Percentiles rank a stretch among this genome's conserved stretches.
These are phyloP conservation scores for Archilochus colubris DNA, from an alignment of 2,113 vertebrate genomes.

Conservation along the genomic window DNA sequence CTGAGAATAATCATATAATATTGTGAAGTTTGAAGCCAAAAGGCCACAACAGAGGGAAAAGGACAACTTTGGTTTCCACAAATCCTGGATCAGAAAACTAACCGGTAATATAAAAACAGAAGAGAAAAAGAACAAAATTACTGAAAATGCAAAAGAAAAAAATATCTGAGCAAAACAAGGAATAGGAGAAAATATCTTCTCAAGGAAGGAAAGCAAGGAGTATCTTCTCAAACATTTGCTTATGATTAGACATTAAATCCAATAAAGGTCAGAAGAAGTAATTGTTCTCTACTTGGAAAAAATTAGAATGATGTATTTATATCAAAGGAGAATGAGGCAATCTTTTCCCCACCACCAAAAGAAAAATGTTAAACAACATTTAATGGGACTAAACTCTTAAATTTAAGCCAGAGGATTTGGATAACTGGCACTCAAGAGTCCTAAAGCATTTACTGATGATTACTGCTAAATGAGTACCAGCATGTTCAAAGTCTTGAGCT, in stretches of 20 bases:
- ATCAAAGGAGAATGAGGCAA: slow-evolving; percentile 21
- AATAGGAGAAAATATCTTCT: not conserved
- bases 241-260: not conserved
- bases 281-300: slow-evolving; percentile 11
- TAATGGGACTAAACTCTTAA: not conserved
- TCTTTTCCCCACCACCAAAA: not conserved
- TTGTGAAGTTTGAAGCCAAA: not conserved
- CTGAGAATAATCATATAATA: not conserved
- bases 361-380: not conserved
- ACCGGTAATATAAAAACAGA: not conserved
- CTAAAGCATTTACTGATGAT: not conserved
- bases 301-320: not conserved
- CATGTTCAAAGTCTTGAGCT: not conserved
- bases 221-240: not conserved
- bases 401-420: not conserved
- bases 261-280: not conserved
- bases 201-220: not conserved
- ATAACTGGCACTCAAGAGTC: not conserved
- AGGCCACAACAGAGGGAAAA: not conserved
- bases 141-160: not conserved
- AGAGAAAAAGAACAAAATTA: not conserved
- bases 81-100: not conserved
- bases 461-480: not conserved
- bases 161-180: not conserved
- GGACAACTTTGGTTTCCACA: not conserved